These are phyloP conservation scores for Alentia gelatinosa DNA, from an alignment of 2,888 invertebrate genomes.

Conservation along the genomic window DNA sequence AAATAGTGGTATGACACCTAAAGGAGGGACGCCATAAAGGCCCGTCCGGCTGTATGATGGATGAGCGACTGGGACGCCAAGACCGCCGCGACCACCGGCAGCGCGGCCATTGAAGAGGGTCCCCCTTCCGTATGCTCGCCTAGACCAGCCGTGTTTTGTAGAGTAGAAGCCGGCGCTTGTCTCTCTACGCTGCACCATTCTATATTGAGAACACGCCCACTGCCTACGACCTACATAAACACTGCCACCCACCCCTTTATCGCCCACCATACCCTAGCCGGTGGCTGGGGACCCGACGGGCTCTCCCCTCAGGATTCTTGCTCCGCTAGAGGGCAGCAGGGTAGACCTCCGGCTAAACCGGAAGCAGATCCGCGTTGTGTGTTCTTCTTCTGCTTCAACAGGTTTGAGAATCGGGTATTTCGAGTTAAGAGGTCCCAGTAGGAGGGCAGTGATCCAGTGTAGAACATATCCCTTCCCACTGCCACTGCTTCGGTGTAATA, in stretches of 20 bases:
- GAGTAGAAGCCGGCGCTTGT: too few relatives aligned
- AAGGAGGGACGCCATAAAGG: constrained; percentile 30
- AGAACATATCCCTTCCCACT: background rate
- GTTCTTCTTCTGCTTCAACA: background rate
- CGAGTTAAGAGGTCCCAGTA: background rate
- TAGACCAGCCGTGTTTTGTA: too few relatives aligned
- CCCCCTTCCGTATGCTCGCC: too few relatives aligned
- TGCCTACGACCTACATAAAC: background rate
- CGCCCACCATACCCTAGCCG: background rate
- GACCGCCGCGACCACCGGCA: background rate
- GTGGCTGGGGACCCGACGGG: background rate
- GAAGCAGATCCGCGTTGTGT: background rate
- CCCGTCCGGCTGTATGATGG: constrained; percentile 7
- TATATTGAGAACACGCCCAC: background rate
- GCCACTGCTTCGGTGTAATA: background rate
- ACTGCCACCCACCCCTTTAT: background rate
- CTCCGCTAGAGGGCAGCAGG: background rate
- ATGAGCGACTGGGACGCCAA: background rate
- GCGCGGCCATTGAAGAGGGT: too few relatives aligned
- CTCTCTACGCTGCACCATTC: background rate
- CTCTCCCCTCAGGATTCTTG: background rate
- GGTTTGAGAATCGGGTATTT: background rate
- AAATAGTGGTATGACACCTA: constrained; percentile 34
- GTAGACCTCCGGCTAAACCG: background rate
- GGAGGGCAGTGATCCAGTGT: background rate